Evolutionary conservation across 2,797 vertebrate species (phyloP).

Genomic region (Lagodon rhomboides): DNA sequence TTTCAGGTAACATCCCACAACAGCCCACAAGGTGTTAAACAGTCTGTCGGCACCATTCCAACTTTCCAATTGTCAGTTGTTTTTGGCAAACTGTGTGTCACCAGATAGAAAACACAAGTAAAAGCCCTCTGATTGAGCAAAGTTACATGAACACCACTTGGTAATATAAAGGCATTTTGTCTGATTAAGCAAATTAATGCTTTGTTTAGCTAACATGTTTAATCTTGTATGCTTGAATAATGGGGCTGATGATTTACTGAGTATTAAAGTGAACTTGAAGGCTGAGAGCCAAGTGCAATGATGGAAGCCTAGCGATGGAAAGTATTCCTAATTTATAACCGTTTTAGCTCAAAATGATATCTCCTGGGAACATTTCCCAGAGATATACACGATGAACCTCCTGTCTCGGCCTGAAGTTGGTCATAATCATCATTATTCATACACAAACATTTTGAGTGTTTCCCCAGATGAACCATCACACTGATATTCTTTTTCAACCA

Average conservation of each 20-base stretch:
- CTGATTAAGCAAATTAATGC: slow-evolving; percentile 17
- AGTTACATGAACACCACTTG: neutral
- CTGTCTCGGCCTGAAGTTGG: slow-evolving; percentile 57
- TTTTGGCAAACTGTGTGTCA: too few relatives aligned
- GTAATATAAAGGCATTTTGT: slow-evolving; percentile 11
- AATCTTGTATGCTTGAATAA: slow-evolving; percentile 31
- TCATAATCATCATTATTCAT: slow-evolving; percentile 74
- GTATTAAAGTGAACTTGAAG: slow-evolving; percentile 38
- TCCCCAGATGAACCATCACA: slow-evolving; percentile 55
- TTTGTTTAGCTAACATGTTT: slow-evolving; percentile 44
- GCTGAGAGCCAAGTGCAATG: slow-evolving; percentile 49
- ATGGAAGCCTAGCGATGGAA: slow-evolving; percentile 66
- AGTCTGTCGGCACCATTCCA: neutral
- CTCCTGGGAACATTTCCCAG: slow-evolving; percentile 66
- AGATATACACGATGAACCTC: slow-evolving; percentile 64
- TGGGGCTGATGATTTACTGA: slow-evolving; percentile 42
- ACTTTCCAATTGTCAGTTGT: neutral
- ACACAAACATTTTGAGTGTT: slow-evolving; percentile 61
- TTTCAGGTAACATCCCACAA: slow-evolving; percentile 90
- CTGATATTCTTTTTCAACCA: slow-evolving; percentile 25
- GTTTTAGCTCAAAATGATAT: slow-evolving; percentile 56
- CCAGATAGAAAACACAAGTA: neutral
- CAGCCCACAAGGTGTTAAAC: neutral
- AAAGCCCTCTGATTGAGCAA: neutral
- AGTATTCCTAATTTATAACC: slow-evolving; percentile 66